These are phyloP conservation scores for Oscheius sp. DNA, from an alignment of 2,888 invertebrate species.

Conservation along the genomic window DNA sequence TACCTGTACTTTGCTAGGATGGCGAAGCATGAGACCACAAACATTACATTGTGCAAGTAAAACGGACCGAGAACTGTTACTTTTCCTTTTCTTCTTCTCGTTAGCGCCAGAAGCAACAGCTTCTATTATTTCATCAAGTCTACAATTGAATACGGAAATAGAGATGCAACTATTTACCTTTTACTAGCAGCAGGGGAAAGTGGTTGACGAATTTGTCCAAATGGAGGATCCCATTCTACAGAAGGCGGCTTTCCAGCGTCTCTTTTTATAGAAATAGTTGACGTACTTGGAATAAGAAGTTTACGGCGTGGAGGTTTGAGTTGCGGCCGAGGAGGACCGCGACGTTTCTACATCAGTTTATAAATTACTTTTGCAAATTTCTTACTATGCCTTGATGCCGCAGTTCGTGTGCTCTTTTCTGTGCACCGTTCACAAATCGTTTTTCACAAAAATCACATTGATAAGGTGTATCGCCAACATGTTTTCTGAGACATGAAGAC, in stretches of 20 bases:
- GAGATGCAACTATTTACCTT: conserved; percentile 10
- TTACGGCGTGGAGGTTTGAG: conserved; percentile 51
- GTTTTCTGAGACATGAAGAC: conserved; percentile 36
- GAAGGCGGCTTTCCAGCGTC: not conserved
- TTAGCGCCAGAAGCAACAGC: conserved; percentile 47
- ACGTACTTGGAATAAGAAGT: not conserved
- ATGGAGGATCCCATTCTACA: conserved; percentile 35
- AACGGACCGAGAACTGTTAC: conserved; percentile 10
- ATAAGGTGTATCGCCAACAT: conserved; percentile 58
- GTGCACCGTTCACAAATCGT: conserved; percentile 56
- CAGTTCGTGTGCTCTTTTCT: conserved; percentile 62
- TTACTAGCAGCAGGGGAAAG: conserved; percentile 39
- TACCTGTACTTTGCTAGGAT: conserved; percentile 62
- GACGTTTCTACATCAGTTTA: conserved; percentile 45
- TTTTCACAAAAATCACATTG: conserved; percentile 57
- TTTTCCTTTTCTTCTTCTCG: conserved; percentile 24
- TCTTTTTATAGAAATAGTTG: not conserved
- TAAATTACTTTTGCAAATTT: not conserved
- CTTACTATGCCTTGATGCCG: conserved; percentile 54
- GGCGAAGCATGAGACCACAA: conserved; percentile 61
- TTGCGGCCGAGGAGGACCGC: conserved; percentile 60
- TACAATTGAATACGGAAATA: not conserved
- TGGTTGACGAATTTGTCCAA: conserved; percentile 32
- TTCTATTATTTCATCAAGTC: conserved; percentile 59
- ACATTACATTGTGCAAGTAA: conserved; percentile 57